Evolutionary conservation across 2,113 vertebrate genomes (phyloP).

Genomic region (Syngnathoides biaculeatus): DNA sequence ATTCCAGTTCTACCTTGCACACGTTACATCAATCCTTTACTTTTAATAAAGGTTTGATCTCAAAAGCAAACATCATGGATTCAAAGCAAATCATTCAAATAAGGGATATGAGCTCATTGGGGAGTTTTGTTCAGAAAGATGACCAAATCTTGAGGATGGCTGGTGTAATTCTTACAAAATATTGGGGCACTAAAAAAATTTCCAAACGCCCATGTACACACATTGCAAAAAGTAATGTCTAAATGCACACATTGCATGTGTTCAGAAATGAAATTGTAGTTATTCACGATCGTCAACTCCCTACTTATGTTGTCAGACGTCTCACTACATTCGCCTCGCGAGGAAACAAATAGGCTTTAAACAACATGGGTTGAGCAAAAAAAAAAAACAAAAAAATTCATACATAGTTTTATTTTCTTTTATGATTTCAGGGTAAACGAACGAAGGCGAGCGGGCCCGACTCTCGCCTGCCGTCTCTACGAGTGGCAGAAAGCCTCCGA

Average conservation of each 20-base stretch:
- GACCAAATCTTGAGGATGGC: background rate
- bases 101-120: background rate
- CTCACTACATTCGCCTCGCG: slow-evolving; percentile 10
- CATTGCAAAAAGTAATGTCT: background rate
- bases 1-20: no score
- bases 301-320: slow-evolving; percentile 56
- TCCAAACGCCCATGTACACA: background rate
- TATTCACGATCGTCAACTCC: slow-evolving; percentile 21
- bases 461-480: slow-evolving; percentile 58
- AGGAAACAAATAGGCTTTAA: background rate
- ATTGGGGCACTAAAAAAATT: background rate
- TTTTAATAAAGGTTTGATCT: no score
- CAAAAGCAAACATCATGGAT: no score
- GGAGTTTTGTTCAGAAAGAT: no score
- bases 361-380: background rate
- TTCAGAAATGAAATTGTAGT: background rate
- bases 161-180: background rate
- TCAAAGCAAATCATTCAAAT: background rate
- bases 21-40: no score
- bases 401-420: background rate
- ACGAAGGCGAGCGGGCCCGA: slow-evolving; percentile 38
- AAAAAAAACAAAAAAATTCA: background rate
- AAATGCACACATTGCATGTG: background rate
- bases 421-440: background rate
- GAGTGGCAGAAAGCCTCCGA: slow-evolving; percentile 67